Percentiles rank a stretch among this genome's conserved stretches.
Conservation (phyloP, 1,140 invertebrate genomes). For the Antheraea pernyi region DNA sequence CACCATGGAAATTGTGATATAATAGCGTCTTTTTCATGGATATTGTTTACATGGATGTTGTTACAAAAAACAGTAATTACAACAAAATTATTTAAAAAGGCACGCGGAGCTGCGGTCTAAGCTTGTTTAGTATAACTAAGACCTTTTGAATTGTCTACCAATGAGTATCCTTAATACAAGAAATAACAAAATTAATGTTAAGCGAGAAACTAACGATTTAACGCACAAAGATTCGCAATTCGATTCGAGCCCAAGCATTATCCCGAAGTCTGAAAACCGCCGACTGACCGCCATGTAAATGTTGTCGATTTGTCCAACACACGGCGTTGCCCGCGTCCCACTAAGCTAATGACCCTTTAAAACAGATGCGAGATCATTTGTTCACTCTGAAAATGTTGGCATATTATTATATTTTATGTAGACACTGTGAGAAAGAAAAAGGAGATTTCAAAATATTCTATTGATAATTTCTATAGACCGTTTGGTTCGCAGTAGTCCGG, state of each 20-base stretch:
- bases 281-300: constrained; percentile 8
- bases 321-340: not conserved
- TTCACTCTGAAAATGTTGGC: constrained; percentile 2
- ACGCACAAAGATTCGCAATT: constrained; percentile 2
- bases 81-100: no score
- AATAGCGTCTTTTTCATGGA: no score
- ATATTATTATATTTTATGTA: not conserved
- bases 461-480: no score
- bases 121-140: not conserved
- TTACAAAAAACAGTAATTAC: no score
- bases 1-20: no score
- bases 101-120: no score
- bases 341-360: constrained; percentile 11
- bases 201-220: not conserved
- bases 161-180: not conserved
- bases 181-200: not conserved
- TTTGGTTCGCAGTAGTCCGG: no score
- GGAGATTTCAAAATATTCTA: no score
- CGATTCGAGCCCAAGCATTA: not conserved
- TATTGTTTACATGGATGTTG: no score
- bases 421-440: not conserved
- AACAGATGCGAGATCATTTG: constrained; percentile 1
- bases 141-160: not conserved
- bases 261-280: not conserved
- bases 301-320: constrained; percentile 4